These are phyloP conservation scores for Sibirionetta formosa DNA, from an alignment of 2,797 vertebrate species.

Conservation along the genomic window DNA sequence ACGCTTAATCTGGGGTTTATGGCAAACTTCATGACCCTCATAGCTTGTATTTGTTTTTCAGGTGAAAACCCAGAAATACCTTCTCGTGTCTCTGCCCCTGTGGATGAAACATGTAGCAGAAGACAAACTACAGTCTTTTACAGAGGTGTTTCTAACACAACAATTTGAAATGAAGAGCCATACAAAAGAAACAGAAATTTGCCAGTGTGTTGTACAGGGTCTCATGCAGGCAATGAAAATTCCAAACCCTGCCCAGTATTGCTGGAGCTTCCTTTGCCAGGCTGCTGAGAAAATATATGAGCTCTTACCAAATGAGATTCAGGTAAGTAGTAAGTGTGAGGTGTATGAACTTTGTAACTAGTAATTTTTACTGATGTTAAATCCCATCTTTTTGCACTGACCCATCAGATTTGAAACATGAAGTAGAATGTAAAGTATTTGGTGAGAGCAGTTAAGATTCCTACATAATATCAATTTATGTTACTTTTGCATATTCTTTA, in stretches of 20 bases:
- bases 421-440: neutral
- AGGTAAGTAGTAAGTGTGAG: constrained; percentile 82
- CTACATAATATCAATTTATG: neutral
- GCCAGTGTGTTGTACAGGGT: constrained; percentile 86
- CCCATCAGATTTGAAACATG: neutral
- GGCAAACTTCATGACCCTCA: neutral
- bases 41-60: constrained; percentile 68
- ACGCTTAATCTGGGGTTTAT: neutral
- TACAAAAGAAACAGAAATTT: constrained; percentile 72
- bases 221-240: constrained; percentile 90
- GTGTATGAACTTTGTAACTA: neutral
- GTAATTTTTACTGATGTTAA: neutral
- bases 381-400: neutral
- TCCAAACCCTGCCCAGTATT: constrained; percentile 88
- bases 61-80: constrained; percentile 85
- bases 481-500: neutral
- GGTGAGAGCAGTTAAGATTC: neutral
- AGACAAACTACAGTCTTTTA: constrained; percentile 90
- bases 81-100: constrained; percentile 83
- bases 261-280: constrained; percentile 89
- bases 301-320: constrained; percentile 89
- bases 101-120: constrained; percentile 95
- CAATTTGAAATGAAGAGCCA: constrained; percentile 82
- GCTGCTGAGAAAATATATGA: constrained; percentile 88
- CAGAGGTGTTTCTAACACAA: constrained; percentile 87